These are phyloP conservation scores for Zygogramma bicolorata DNA, from an alignment of 2,888 invertebrate species.

Conservation along the genomic window DNA sequence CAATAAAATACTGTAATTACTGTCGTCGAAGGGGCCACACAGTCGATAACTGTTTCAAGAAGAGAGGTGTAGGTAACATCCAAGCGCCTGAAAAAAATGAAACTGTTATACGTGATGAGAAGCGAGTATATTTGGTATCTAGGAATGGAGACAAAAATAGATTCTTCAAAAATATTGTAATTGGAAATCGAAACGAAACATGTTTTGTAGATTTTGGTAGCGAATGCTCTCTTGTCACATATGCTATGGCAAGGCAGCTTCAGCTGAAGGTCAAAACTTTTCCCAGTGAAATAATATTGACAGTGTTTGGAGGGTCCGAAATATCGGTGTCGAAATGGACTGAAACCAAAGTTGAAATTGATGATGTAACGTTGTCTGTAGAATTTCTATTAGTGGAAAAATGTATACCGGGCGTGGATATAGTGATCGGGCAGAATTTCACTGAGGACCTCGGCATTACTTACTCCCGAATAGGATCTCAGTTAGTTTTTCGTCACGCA, in stretches of 20 bases:
- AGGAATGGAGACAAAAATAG: background rate
- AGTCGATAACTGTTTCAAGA: background rate
- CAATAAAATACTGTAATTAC: background rate
- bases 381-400: background rate
- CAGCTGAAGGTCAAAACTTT: background rate
- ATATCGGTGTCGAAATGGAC: background rate
- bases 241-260: background rate
- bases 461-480: background rate
- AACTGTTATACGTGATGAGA: background rate
- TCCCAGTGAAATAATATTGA: too few species aligned
- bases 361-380: background rate
- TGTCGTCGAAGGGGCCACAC: background rate
- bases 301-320: too few species aligned
- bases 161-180: background rate
- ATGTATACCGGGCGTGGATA: background rate
- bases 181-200: background rate
- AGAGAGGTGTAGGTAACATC: background rate
- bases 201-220: background rate
- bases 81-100: background rate
- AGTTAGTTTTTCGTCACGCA: background rate
- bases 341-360: background rate
- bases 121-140: background rate
- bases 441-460: background rate
- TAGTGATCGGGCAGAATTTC: background rate
- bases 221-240: background rate